Evolutionary conservation across 1,140 invertebrate genomes (phyloP).

Genomic region (Papilio glaucus): DNA sequence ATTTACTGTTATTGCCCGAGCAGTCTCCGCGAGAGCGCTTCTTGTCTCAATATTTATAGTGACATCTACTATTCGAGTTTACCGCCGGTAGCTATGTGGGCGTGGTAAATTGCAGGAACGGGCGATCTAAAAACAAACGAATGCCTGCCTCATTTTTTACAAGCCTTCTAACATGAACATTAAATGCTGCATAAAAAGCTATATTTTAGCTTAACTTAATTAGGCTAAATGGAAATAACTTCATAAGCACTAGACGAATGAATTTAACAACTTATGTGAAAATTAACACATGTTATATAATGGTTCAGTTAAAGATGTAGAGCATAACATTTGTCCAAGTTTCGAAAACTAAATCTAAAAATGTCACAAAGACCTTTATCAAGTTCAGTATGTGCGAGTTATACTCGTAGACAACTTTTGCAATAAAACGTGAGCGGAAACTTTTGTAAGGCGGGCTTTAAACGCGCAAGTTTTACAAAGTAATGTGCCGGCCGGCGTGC

Average conservation of each 20-base stretch:
- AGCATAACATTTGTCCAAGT: neutral
- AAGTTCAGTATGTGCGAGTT: constrained; percentile 16
- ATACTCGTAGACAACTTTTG: constrained; percentile 25
- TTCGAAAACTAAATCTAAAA: constrained; percentile 21
- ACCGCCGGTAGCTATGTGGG: neutral
- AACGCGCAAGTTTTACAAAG: constrained; percentile 22
- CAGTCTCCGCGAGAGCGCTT: constrained; percentile 54
- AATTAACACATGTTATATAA: no score
- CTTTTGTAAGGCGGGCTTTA: constrained; percentile 28
- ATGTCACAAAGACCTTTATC: constrained; percentile 26
- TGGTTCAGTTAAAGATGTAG: neutral
- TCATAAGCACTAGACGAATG: no score
- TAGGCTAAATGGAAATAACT: no score
- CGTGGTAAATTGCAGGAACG: neutral
- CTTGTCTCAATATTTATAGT: constrained; percentile 24
- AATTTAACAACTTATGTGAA: no score
- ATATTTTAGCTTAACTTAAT: neutral
- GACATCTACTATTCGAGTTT: constrained; percentile 10
- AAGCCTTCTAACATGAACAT: neutral
- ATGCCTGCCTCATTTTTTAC: neutral
- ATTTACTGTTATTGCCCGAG: constrained; percentile 70
- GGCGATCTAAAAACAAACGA: neutral
- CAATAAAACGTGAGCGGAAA: constrained; percentile 30
- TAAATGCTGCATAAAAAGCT: neutral
- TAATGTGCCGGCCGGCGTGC: constrained; percentile 10